Evolutionary conservation across 2,113 vertebrate species (phyloP).

Genomic region (Gracilinanus agilis): DNA sequence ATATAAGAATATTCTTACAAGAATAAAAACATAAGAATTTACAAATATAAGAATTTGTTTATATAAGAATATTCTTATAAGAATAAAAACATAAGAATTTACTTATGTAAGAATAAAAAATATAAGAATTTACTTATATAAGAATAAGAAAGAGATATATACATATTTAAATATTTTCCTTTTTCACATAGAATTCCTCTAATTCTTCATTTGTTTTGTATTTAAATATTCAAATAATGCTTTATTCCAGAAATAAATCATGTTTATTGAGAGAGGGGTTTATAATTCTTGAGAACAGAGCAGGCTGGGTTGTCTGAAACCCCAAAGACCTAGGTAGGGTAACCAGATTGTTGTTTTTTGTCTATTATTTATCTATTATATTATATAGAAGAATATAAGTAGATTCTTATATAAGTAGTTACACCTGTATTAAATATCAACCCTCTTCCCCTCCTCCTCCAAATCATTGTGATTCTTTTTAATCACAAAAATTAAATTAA

Average conservation of each 20-base stretch:
- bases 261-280: constrained; percentile 67
- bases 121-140: too few relatives aligned
- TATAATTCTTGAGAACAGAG: constrained; percentile 70
- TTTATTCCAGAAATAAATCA: constrained; percentile 66
- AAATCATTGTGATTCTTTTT: constrained; percentile 29
- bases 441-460: neutral
- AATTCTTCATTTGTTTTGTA: constrained; percentile 75
- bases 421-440: too few relatives aligned
- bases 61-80: too few relatives aligned
- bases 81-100: too few relatives aligned
- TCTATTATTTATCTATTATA: constrained; percentile 16
- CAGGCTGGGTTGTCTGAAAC: constrained; percentile 55
- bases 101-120: too few relatives aligned
- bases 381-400: too few relatives aligned
- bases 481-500: constrained; percentile 27
- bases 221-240: constrained; percentile 65
- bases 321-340: constrained; percentile 53
- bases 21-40: too few relatives aligned
- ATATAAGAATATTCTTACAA: too few relatives aligned
- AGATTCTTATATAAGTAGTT: too few relatives aligned
- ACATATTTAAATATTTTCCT: constrained; percentile 22
- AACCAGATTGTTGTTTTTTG: constrained; percentile 54
- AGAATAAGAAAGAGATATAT: neutral
- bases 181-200: constrained; percentile 77
- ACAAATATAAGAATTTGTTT: too few relatives aligned